phyloP scores from a whole-genome alignment of 2,888 invertebrate species.

The Zaprionus bogoriensis region DNA sequence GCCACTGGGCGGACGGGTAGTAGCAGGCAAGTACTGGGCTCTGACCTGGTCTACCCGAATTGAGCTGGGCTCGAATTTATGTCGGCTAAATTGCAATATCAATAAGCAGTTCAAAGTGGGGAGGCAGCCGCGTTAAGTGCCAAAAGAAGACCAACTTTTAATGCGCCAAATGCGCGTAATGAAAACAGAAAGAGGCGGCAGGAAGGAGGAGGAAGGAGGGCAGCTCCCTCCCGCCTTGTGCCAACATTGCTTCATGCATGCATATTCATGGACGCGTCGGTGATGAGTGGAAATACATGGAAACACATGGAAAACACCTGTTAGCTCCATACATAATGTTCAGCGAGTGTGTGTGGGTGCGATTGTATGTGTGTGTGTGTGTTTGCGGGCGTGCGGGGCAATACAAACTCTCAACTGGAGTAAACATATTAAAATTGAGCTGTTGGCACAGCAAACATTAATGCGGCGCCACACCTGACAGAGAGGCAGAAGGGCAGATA shows the following conservation, averaged over 20 bases:
- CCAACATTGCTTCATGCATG: slow-evolving; percentile 9
- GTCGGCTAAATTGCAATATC: slow-evolving; percentile 64
- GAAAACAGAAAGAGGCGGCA: slow-evolving; percentile 11
- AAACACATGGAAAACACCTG: slow-evolving; percentile 34
- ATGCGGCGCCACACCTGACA: slow-evolving; percentile 23
- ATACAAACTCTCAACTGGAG: slow-evolving; percentile 31
- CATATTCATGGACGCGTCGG: slow-evolving; percentile 3
- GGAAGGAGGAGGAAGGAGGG: too few species aligned
- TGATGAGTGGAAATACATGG: not conserved
- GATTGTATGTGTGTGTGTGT: too few species aligned
- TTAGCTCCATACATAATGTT: slow-evolving; percentile 13
- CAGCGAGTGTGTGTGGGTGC: not conserved
- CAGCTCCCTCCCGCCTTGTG: not conserved
- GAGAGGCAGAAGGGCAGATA: too few species aligned
- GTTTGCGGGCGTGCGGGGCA: slow-evolving; percentile 3
- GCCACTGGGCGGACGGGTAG: too few species aligned
- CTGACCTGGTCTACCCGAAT: slow-evolving; percentile 10
- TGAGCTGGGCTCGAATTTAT: slow-evolving; percentile 49
- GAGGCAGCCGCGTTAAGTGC: slow-evolving; percentile 19
- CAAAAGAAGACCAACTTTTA: slow-evolving; percentile 18
- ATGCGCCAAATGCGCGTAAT: slow-evolving; percentile 35
- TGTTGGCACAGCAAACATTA: slow-evolving; percentile 47
- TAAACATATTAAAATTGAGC: slow-evolving; percentile 50
- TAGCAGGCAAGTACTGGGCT: too few species aligned
- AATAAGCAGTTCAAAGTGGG: slow-evolving; percentile 41